A percentile compares a stretch with the other conserved stretches of the same genome.
Conservation (phyloP, 2,113 vertebrate species). For the Ophiodon elongatus region DNA sequence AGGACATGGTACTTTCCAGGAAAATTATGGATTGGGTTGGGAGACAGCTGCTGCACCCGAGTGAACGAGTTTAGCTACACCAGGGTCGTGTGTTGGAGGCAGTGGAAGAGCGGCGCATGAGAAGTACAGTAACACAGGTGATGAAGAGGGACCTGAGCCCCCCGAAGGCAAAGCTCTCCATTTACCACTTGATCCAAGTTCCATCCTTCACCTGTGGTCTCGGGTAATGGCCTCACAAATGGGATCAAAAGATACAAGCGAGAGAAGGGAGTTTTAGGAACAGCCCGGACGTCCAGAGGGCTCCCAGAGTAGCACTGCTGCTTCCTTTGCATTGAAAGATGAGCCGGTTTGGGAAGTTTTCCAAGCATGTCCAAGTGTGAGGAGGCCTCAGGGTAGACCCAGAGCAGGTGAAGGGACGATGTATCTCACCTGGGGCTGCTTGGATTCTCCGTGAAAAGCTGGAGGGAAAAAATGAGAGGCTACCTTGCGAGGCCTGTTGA, state of each 20-base stretch:
- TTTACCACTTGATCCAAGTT: constrained; percentile 3
- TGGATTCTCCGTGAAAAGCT: not conserved
- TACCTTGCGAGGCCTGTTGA: not conserved
- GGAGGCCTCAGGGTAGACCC: not conserved
- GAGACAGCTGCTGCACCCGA: not conserved
- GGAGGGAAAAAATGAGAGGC: not conserved
- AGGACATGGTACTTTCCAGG: rapidly evolving
- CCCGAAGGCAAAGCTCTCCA: not conserved
- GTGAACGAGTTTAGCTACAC: not conserved
- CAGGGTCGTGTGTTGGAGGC: not conserved
- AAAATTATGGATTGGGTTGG: not conserved
- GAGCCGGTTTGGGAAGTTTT: not conserved
- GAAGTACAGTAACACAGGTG: constrained; percentile 12
- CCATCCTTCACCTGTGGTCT: not conserved
- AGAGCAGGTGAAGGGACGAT: constrained; percentile 13
- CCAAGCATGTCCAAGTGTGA: not conserved
- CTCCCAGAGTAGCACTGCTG: not conserved
- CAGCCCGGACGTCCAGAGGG: not conserved
- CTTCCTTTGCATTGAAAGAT: not conserved
- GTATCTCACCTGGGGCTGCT: not conserved
- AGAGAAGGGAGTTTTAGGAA: not conserved
- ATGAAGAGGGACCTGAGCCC: not conserved
- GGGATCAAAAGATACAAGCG: not conserved
- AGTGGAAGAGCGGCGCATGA: not conserved
- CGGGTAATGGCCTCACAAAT: not conserved